phyloP scores from a whole-genome alignment of 2,113 vertebrate species.

The Progne subis region DNA sequence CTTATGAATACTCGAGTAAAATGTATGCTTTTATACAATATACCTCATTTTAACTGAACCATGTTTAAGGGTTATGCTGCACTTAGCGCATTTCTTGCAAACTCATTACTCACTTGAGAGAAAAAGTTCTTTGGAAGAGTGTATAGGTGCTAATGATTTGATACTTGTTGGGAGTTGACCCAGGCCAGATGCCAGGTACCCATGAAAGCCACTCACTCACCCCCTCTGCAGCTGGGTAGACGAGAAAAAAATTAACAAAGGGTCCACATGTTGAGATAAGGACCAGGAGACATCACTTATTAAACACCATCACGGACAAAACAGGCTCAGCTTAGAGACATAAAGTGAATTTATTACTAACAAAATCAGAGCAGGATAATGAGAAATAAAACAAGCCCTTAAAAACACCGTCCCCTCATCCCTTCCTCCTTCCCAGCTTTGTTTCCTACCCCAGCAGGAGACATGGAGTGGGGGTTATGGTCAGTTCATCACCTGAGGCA shows the following conservation, averaged over 20 bases:
- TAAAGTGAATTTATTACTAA: background rate
- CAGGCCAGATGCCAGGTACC: background rate
- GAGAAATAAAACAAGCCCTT: background rate
- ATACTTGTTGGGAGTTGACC: background rate
- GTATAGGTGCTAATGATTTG: background rate
- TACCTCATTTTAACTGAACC: background rate
- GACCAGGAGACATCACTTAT: background rate
- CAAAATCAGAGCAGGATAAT: background rate
- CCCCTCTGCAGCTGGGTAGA: background rate
- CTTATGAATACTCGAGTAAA: background rate
- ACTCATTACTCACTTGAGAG: background rate
- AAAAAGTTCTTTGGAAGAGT: background rate
- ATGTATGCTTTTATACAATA: background rate
- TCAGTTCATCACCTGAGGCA: too few relatives aligned
- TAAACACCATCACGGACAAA: background rate
- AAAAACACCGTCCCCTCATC: rapidly evolving
- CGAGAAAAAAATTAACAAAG: background rate
- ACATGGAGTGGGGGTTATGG: too few relatives aligned
- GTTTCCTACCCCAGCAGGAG: too few relatives aligned
- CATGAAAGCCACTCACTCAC: background rate
- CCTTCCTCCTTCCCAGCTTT: background rate
- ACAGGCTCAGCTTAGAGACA: background rate
- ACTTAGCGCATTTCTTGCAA: background rate
- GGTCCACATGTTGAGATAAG: background rate
- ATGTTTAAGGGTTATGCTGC: background rate